Conservation (phyloP, 2,888 invertebrate genomes). For the Drosophila nr. medialis region DNA sequence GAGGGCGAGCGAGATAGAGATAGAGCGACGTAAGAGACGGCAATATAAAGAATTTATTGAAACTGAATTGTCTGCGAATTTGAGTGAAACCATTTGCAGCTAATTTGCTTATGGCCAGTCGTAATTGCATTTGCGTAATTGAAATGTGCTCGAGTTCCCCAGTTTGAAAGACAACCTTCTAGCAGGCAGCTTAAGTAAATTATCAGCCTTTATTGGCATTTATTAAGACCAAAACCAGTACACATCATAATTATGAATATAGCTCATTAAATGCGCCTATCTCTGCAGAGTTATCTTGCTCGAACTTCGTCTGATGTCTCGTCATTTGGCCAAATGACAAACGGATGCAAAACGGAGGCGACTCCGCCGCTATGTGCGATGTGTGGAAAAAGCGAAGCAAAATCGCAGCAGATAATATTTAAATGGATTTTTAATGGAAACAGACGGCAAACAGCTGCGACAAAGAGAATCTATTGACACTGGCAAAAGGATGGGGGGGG, state of each 20-base stretch:
- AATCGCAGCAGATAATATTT: constrained; percentile 67
- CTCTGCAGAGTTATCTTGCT: constrained; percentile 14
- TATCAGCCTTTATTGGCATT: constrained; percentile 9
- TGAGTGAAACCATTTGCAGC: constrained; percentile 42
- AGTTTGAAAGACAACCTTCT: neutral
- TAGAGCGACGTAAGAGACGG: neutral
- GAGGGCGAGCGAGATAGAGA: constrained; percentile 1
- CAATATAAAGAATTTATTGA: constrained; percentile 26
- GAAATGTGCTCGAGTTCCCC: constrained; percentile 12
- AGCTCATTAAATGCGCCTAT: constrained; percentile 38
- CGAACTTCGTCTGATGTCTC: constrained; percentile 29
- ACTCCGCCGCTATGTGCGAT: neutral
- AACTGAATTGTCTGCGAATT: constrained; percentile 33
- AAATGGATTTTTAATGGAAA: constrained; percentile 77
- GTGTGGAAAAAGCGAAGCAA: constrained; percentile 28
- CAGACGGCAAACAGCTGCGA: constrained; percentile 45
- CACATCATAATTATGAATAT: constrained; percentile 2
- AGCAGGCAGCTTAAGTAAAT: constrained; percentile 18
- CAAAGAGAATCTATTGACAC: constrained; percentile 5
- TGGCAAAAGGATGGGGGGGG: neutral
- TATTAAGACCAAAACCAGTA: neutral
- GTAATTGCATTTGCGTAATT: constrained; percentile 40
- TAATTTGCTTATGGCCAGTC: constrained; percentile 48
- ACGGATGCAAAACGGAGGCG: constrained; percentile 46
- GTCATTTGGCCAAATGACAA: constrained; percentile 72